phyloP scores from a whole-genome alignment of 2,113 vertebrate genomes.

The Mustelus asterias region DNA sequence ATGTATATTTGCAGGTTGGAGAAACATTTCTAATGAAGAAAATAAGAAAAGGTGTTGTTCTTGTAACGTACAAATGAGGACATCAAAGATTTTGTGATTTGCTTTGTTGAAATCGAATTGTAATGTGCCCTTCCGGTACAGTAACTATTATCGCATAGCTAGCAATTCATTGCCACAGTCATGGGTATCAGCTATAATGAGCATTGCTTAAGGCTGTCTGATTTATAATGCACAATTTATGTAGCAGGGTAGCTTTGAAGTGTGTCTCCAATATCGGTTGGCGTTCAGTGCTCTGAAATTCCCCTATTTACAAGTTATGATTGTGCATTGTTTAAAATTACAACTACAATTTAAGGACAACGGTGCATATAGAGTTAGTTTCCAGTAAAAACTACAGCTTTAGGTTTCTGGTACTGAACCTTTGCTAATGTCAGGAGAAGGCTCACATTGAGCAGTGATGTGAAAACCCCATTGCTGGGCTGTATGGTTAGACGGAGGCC shows the following conservation, averaged over 20 bases:
- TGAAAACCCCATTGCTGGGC: not conserved
- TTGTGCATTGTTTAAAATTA: conserved; percentile 5
- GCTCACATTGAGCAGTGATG: not conserved
- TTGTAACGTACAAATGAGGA: not conserved
- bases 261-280: not conserved
- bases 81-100: not conserved
- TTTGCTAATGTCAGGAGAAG: not conserved
- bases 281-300: conserved; percentile 1
- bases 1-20: not conserved
- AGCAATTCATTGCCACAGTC: not conserved
- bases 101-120: not conserved
- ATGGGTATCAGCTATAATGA: not conserved
- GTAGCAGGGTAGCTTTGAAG: not conserved
- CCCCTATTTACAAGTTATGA: not conserved
- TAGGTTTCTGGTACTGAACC: not conserved
- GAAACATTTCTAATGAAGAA: not conserved
- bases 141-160: not conserved
- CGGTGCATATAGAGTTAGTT: not conserved
- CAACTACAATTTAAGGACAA: not conserved
- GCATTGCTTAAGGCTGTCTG: not conserved
- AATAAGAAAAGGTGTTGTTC: not conserved
- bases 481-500: not conserved
- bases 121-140: not conserved
- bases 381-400: not conserved
- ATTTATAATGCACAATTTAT: conserved; percentile 19